Evolutionary conservation across 2,888 invertebrate genomes (phyloP).

Genomic region (Germaria angustata): DNA sequence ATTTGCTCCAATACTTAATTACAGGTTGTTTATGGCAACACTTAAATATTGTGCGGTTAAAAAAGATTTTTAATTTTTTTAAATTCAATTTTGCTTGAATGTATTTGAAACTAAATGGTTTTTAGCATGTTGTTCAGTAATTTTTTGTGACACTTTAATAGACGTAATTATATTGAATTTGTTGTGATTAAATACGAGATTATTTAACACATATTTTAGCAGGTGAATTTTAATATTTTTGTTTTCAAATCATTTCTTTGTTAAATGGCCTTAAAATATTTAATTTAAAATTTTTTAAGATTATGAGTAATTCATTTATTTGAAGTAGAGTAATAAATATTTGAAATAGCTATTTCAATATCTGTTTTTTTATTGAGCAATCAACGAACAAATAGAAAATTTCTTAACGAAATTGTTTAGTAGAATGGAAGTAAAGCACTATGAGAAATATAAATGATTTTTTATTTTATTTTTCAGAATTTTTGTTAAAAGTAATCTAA

Average conservation of each 20-base stretch:
- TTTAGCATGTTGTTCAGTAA: constrained; percentile 51
- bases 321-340: not conserved
- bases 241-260: not conserved
- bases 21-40: constrained; percentile 62
- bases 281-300: not conserved
- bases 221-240: constrained; percentile 39
- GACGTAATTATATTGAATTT: constrained; percentile 60
- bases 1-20: constrained; percentile 57
- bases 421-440: no score
- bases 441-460: no score
- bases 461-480: no score
- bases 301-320: not conserved
- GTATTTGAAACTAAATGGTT: constrained; percentile 50
- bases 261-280: constrained; percentile 20
- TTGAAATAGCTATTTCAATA: not conserved
- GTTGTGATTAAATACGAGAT: constrained; percentile 60
- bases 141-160: constrained; percentile 62
- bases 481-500: no score
- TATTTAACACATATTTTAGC: constrained; percentile 45
- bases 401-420: no score
- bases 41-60: constrained; percentile 42
- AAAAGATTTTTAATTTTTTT: not conserved
- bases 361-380: no score
- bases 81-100: not conserved
- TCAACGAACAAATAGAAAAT: no score